Evolutionary conservation across 2,113 vertebrate species (phyloP), one percentile per base, ranked within the genome.

Genomic region (Platichthys stellatus): DNA sequence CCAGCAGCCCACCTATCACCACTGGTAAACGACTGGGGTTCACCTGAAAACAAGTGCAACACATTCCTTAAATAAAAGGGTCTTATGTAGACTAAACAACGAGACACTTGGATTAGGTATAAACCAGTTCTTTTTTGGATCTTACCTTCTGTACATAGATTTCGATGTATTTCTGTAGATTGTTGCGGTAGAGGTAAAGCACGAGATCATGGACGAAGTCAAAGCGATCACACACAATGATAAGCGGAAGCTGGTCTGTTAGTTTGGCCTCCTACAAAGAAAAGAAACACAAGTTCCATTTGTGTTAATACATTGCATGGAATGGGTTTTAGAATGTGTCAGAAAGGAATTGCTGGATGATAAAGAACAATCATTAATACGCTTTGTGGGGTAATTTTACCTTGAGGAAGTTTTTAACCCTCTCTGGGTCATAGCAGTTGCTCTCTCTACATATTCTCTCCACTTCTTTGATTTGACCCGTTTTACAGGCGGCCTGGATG

Each of bases 381-480:
- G 56, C 26, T 59, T 1, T 2, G 0, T 28, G 4, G 1, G 2
- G 38, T 28, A 6, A 0, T 45, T 73, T 61, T 83, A 96, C 97
- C 96, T 98, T 98, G 26, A 98, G 93, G 81, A 98, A 98, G 83
- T 97, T 98, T 88, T 98, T 98, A 76, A 97, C 97, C 23, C 91
- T 94, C 69, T 98, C 97, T 4, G 97, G 94, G 71, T 97, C 95
- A 0, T 98, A 98, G 85, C 97, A 98, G 90, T 95, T 97, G 93
- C 97, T 98, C 87, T 98, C 97, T 59, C 95, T 91, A 73, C 97
- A 98, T 84, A 98, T 96, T 72, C 97, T 93, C 92, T 98, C 97
- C 63, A 98, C 97, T 78, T 98, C 97, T 81, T 98, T 97, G 85
- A 98, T 97, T 89, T 98, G 97, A n/a, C 97, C 97, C 0, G 96